Conservation (phyloP, 2,113 vertebrate genomes). For the Dolichotis patagonum region DNA sequence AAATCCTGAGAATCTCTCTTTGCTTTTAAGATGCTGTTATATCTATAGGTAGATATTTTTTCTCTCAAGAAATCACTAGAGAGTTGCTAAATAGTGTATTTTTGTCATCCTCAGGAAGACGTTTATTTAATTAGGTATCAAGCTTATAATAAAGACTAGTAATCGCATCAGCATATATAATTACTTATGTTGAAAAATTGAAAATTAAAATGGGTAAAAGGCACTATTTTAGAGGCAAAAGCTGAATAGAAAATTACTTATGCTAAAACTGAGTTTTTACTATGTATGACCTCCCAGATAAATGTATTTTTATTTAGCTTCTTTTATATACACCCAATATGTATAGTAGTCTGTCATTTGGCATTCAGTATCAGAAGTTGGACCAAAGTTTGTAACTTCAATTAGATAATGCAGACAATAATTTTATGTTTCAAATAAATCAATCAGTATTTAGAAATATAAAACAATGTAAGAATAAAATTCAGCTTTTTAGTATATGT, state of each 20-base stretch:
- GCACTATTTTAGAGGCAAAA: neutral
- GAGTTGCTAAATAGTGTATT: neutral
- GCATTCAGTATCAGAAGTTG: conserved; percentile 7
- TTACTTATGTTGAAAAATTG: conserved; percentile 18
- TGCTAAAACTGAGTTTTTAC: conserved; percentile 25
- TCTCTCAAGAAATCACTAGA: neutral
- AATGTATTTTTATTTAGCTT: conserved; percentile 20
- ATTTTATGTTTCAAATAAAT: conserved; percentile 19
- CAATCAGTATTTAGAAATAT: conserved; percentile 36
- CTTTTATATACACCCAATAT: neutral
- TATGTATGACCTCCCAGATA: neutral
- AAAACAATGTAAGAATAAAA: neutral
- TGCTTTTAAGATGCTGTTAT: neutral
- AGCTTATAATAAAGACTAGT: neutral
- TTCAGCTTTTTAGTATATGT: neutral
- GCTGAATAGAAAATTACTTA: neutral
- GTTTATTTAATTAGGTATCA: conserved; percentile 20
- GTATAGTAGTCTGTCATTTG: neutral
- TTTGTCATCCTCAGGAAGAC: neutral
- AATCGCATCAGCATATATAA: neutral
- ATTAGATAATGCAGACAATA: neutral
- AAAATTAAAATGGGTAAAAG: conserved; percentile 24
- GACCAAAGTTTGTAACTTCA: neutral
- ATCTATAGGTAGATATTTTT: neutral
- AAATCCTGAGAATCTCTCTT: conserved; percentile 37